Evolutionary conservation across 2,113 vertebrate species (phyloP), one percentile per base, ranked within the genome.

Genomic region (Lipophrys pholis): DNA sequence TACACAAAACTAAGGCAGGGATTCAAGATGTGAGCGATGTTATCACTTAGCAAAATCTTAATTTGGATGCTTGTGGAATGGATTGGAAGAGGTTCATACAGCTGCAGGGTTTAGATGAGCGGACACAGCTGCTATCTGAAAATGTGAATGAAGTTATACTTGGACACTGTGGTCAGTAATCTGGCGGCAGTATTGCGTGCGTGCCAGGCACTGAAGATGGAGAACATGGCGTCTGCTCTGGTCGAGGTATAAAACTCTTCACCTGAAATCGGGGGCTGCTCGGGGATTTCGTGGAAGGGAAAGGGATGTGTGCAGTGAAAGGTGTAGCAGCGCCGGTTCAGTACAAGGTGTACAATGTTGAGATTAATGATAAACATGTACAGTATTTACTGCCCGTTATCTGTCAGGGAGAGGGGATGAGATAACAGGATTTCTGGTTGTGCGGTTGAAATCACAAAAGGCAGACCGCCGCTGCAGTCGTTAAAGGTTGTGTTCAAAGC

Each of bases 101-200:
- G 87, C 85, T 82, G 81, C 79, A 21, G 81, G 70, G 57, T 76
- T 78, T 70, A 78, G 76, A 84, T 68, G 74, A 87, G 79, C 54
- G 62, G 74, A 83, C 81, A 78, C 85, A 86, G 82, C 84, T 85
- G 85, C 80, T 43, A 6, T 80, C 59, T 71, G 64, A 72, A 77
- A 81, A 72, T 48, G 65, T 76, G 73, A 85, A 84, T 79, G 67
- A 78, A 82, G 75, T 85, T 77, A 71, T 72, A 82, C 76, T 76
- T 74, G 70, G 77, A 86, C 65, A 53, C 78, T 49, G 68, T 38
- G 69, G 76, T 84, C 80, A 69, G 69, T 78, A 81, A 84, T 84
- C 81, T 77, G 65, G 12, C 7, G 36, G 67, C 58, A 51, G 54
- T 43, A 36, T 57, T 43, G 46, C 79, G 70, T 1, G 35, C 82